Evolutionary conservation across 2,888 invertebrate genomes (phyloP).

Genomic region (Epinotia brunnichana): DNA sequence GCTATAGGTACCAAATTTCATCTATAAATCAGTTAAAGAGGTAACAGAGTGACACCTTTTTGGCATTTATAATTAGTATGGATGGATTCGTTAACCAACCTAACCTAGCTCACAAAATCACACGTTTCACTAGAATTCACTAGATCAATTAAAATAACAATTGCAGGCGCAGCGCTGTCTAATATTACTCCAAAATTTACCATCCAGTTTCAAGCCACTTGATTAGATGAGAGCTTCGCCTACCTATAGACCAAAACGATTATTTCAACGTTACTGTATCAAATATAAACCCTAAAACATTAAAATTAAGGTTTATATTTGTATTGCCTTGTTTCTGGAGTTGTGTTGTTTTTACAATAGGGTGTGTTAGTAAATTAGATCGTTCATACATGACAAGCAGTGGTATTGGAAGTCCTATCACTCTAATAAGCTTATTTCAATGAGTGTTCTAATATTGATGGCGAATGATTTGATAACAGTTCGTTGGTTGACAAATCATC

Average conservation of each 20-base stretch:
- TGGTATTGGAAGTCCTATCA: constrained; percentile 3
- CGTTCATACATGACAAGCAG: constrained; percentile 18
- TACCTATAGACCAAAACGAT: neutral
- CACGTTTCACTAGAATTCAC: constrained; percentile 10
- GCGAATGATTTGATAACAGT: neutral
- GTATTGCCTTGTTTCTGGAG: neutral
- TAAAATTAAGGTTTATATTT: neutral
- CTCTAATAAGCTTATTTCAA: constrained; percentile 15
- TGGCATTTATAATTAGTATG: no score
- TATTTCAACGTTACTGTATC: neutral
- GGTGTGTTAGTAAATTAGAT: constrained; percentile 6
- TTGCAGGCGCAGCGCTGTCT: neutral
- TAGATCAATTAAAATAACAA: constrained; percentile 6
- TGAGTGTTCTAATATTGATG: neutral
- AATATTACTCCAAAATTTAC: constrained; percentile 5
- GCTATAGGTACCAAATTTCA: no score
- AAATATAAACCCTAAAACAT: neutral
- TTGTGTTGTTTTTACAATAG: neutral
- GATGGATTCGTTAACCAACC: neutral
- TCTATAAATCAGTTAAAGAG: no score
- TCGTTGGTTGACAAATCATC: neutral
- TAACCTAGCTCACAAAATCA: neutral
- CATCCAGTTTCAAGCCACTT: constrained; percentile 20
- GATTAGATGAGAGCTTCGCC: constrained; percentile 15
- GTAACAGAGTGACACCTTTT: no score